Conservation (phyloP, 1,140 invertebrate species). For the Drosophila grimshawi region DNA sequence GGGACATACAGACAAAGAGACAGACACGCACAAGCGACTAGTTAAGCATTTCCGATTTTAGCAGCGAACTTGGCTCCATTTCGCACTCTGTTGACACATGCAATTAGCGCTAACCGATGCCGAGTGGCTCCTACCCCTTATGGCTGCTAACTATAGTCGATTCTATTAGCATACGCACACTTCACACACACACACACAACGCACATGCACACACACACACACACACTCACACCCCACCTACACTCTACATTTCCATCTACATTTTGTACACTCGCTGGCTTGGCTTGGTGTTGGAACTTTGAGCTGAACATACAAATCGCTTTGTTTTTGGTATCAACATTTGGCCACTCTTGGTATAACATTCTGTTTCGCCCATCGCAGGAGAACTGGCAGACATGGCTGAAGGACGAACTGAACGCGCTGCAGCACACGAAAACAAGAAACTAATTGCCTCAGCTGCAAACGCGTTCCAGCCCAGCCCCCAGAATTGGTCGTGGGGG, state of each 20-base stretch:
- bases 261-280: constrained; percentile 18
- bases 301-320: constrained; percentile 17
- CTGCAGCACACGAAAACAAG: constrained; percentile 71
- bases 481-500: constrained; percentile 11
- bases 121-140: constrained; percentile 67
- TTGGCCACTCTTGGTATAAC: constrained; percentile 37
- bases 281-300: constrained; percentile 65
- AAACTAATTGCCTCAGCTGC: constrained; percentile 71
- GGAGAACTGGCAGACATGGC: constrained; percentile 79
- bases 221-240: constrained; percentile 22
- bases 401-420: constrained; percentile 78
- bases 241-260: constrained; percentile 11
- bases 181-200: constrained; percentile 37
- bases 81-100: constrained; percentile 74
- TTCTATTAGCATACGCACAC: constrained; percentile 71
- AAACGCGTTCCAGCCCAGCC: constrained; percentile 24
- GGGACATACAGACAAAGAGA: constrained; percentile 12
- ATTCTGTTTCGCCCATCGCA: constrained; percentile 62
- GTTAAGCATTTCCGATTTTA: constrained; percentile 82
- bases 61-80: constrained; percentile 56
- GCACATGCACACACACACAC: constrained; percentile 17
- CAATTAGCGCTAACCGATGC: constrained; percentile 80
- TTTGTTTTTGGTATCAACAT: constrained; percentile 39
- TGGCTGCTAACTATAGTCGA: constrained; percentile 63
- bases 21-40: constrained; percentile 50